These are phyloP conservation scores for Camponotus pennsylvanicus DNA, from an alignment of 1,140 invertebrate genomes.

Conservation along the genomic window DNA sequence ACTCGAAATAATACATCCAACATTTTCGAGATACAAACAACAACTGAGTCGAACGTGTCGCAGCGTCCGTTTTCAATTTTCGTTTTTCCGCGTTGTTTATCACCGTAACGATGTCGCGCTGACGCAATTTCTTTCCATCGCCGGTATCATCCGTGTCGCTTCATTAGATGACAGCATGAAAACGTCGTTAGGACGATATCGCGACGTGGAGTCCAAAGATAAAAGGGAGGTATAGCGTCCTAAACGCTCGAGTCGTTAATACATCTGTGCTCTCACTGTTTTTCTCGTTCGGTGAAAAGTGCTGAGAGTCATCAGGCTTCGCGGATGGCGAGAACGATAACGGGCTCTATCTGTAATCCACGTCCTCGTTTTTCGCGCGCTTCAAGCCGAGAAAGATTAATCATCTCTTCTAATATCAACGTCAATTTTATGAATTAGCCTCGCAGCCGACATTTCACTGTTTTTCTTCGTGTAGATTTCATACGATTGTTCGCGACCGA, in stretches of 20 bases:
- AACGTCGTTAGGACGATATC: slow-evolving; percentile 27
- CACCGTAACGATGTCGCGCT: neutral
- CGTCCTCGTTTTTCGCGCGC: slow-evolving; percentile 10
- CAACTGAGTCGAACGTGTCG: neutral
- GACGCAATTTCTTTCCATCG: slow-evolving; percentile 19
- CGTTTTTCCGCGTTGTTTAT: slow-evolving; percentile 27
- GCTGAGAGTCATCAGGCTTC: neutral
- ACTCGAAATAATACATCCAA: neutral
- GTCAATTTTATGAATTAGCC: slow-evolving; percentile 29
- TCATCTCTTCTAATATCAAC: slow-evolving; percentile 35
- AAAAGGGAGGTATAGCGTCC: slow-evolving; percentile 8
- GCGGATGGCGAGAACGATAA: slow-evolving; percentile 37
- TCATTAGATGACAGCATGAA: slow-evolving; percentile 34
- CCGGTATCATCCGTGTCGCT: slow-evolving; percentile 19
- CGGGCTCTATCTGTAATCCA: neutral
- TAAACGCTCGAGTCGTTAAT: slow-evolving; percentile 21
- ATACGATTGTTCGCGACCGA: neutral
- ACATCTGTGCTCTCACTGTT: neutral
- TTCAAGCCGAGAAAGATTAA: slow-evolving; percentile 30
- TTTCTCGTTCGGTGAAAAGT: neutral
- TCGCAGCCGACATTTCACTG: neutral
- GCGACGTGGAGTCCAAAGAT: neutral
- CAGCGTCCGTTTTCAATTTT: slow-evolving; percentile 28
- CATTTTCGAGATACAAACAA: slow-evolving; percentile 20
- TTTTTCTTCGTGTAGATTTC: slow-evolving; percentile 22